These are phyloP conservation scores for Halictus quadricinctus DNA, from an alignment of 2,888 invertebrate genomes.

Conservation along the genomic window DNA sequence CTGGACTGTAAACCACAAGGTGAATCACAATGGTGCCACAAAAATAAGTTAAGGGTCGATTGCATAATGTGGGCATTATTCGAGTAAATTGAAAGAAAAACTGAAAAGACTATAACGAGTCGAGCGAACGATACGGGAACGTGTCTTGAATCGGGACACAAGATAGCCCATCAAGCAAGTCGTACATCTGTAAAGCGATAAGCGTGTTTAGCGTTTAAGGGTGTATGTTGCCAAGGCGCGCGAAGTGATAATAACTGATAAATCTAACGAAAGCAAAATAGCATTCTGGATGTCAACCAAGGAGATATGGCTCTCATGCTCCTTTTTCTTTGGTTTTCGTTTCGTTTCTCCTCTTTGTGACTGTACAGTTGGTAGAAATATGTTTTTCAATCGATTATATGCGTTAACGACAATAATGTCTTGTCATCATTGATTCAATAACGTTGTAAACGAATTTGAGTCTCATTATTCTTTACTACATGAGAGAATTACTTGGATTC, in stretches of 20 bases:
- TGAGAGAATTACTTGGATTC: constrained; percentile 19
- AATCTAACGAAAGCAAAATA: constrained; percentile 57
- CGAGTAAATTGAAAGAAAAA: constrained; percentile 32
- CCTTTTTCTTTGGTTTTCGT: constrained; percentile 34
- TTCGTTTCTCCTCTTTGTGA: constrained; percentile 32
- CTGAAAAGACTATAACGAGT: constrained; percentile 11
- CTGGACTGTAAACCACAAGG: constrained; percentile 78
- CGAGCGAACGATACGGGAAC: constrained; percentile 28
- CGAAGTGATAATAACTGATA: constrained; percentile 61
- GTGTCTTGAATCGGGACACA: constrained; percentile 43
- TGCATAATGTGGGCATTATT: constrained; percentile 67
- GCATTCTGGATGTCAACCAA: constrained; percentile 64
- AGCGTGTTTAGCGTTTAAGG: constrained; percentile 48
- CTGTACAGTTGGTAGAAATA: constrained; percentile 65
- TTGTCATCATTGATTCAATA: constrained; percentile 7
- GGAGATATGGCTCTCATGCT: constrained; percentile 55
- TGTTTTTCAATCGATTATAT: constrained; percentile 38
- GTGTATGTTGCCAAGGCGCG: constrained; percentile 58
- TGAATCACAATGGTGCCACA: constrained; percentile 80
- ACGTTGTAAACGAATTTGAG: constrained; percentile 13
- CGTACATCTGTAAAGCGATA: constrained; percentile 58
- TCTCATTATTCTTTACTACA: constrained; percentile 9
- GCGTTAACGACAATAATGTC: constrained; percentile 50
- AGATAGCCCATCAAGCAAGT: constrained; percentile 49
- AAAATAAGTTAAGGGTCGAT: constrained; percentile 77